Conservation (phyloP, 1,140 invertebrate species). For the Drosophila rufa region DNA sequence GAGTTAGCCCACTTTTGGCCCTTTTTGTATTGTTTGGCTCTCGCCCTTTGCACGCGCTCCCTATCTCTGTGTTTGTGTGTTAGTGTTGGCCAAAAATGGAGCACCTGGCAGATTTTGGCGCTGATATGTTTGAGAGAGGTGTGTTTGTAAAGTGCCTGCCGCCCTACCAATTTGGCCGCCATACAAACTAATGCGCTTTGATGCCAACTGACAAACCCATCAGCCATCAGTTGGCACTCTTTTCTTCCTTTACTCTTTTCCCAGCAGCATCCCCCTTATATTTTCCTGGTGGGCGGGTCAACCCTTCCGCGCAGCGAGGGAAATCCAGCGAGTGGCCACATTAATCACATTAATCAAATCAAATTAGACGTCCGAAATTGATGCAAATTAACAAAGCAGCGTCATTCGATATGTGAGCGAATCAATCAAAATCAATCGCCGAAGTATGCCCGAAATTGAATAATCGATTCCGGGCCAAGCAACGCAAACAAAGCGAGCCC, state of each 20-base stretch:
- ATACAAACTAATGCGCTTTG: constrained; percentile 77
- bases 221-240: constrained; percentile 28
- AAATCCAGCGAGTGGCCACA: constrained; percentile 27
- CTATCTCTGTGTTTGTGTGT: constrained; percentile 11
- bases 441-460: constrained; percentile 74
- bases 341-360: constrained; percentile 79
- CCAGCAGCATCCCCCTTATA: not conserved
- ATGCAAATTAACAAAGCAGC: constrained; percentile 68
- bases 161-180: constrained; percentile 70
- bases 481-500: constrained; percentile 49
- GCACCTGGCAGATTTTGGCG: constrained; percentile 69
- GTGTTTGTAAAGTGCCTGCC: constrained; percentile 73
- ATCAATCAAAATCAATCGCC: constrained; percentile 79
- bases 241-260: constrained; percentile 5
- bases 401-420: constrained; percentile 65
- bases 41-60: constrained; percentile 32
- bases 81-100: constrained; percentile 65
- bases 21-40: constrained; percentile 71
- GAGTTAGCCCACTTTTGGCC: constrained; percentile 73
- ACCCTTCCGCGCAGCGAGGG: constrained; percentile 11
- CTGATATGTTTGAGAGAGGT: constrained; percentile 64
- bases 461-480: constrained; percentile 65
- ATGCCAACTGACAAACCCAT: constrained; percentile 64
- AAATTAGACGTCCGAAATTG: constrained; percentile 65
- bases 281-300: not conserved